phyloP scores from a whole-genome alignment of 2,888 invertebrate species.

The Taphrorychus bicolor region DNA sequence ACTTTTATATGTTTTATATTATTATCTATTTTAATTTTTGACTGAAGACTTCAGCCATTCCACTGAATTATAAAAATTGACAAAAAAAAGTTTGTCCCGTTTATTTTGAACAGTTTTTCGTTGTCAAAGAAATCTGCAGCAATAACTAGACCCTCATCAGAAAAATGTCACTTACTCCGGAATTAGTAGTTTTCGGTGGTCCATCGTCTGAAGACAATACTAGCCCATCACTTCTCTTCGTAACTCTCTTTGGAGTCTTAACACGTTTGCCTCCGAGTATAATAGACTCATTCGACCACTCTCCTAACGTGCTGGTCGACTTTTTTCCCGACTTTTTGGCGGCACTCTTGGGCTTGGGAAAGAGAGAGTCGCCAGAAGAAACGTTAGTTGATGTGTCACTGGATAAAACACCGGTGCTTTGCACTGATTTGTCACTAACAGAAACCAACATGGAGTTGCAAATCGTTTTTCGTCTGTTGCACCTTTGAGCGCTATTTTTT shows the following conservation, averaged over 20 bases:
- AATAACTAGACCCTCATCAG: no score
- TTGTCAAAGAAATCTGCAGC: no score
- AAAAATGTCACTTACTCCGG: no score
- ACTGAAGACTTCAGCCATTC: no score
- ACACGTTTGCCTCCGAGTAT: background rate
- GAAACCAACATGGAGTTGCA: slow-evolving; percentile 8
- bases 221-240: no score
- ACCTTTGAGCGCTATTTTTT: no score
- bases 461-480: slow-evolving; percentile 29
- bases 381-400: background rate
- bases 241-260: background rate
- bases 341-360: background rate
- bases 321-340: background rate
- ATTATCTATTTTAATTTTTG: no score
- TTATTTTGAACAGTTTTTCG: no score
- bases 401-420: background rate
- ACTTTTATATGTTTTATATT: background rate
- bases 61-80: no score
- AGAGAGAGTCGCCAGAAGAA: background rate
- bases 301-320: background rate
- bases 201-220: no score
- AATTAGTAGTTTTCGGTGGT: no score
- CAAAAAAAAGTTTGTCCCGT: no score
- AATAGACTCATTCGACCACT: background rate
- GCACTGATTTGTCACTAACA: background rate